Evolutionary conservation across 30 jellyfish, hydroid and myxozoan genomes (phyloP).

Genomic region (Hydractinia echinata): DNA sequence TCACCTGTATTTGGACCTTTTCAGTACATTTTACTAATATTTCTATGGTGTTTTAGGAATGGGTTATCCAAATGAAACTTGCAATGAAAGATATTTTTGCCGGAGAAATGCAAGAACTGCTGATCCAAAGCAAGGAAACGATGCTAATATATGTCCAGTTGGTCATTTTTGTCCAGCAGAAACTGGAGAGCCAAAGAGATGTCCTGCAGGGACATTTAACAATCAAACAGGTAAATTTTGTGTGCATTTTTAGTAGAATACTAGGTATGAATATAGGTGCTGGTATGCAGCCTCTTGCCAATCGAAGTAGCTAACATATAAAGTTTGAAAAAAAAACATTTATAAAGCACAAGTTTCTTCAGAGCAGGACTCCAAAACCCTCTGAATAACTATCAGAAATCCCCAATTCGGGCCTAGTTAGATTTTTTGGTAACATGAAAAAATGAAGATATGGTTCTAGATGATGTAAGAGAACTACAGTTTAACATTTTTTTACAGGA

Average conservation of each 20-base stretch:
- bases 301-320: too few species aligned
- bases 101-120: conserved; percentile 85
- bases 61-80: conserved; percentile 56
- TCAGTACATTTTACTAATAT: background rate
- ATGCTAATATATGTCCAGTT: conserved; percentile 89
- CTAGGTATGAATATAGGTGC: too few species aligned
- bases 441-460: too few species aligned
- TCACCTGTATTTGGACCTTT: too few species aligned
- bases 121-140: conserved; percentile 83
- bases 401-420: too few species aligned
- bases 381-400: too few species aligned
- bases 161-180: conserved; percentile 91
- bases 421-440: too few species aligned
- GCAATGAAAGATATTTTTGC: conserved; percentile 81
- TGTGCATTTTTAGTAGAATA: too few species aligned
- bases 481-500: conserved; percentile 37
- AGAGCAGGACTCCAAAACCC: too few species aligned
- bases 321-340: too few species aligned
- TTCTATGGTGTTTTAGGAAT: conserved; percentile 44
- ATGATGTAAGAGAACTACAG: background rate
- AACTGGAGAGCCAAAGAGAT: conserved; percentile 87
- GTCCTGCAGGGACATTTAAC: conserved; percentile 89
- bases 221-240: conserved; percentile 62
- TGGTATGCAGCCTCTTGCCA: too few species aligned
- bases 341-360: too few species aligned